Evolutionary conservation across 2,113 vertebrate genomes (phyloP), one percentile per base, ranked within the genome.

Genomic region (Opisthocomus hoazin): DNA sequence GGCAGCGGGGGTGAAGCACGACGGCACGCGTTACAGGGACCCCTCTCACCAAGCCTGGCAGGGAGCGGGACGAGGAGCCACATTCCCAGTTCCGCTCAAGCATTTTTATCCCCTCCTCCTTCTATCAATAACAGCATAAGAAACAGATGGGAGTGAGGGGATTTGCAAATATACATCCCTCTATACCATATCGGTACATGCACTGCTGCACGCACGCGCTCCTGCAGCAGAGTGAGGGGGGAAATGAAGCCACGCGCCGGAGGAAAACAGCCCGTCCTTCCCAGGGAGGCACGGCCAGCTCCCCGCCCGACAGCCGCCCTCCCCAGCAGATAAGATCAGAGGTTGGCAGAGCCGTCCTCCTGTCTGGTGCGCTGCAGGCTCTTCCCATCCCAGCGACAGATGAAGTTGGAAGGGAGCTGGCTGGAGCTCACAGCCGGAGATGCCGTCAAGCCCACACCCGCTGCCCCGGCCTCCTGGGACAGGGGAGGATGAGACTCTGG

Each of bases 161-260:
- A 53, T 73, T 50, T 80, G 54, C 61, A 94, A 53, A 90, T 16
- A 57, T 12, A 24, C 43, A 46, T 65, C 48, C 76, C 64, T 23
- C 3, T 19, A 36, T 29, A 39, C 60, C 54, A 18, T 15, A 70
- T 26, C 29, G 15, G 22, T 34, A 10, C 3, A 4, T 1, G 18
- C 39, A 15, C 26, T 7, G 16, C 27, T 53, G 75, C 54, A 30
- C 1, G 2, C 79, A n/a, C 41, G 34, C 0, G 1, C 20, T 77
- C 27, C 46, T 48, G 71, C 16, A 21, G 11, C 10, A 53, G 41
- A 12, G 3, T 1, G 11, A 88, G 23, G 15, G 34, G 56, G 46
- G 12, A 68, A 74, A 63, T 0, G 1, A 81, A 45, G 34, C 50
- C 29, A 10, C 0, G 0, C 29, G 90, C 73, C 0, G 0, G 60